These are phyloP conservation scores for Elephas maximus DNA, from an alignment of 2,113 vertebrate species.

Conservation along the genomic window DNA sequence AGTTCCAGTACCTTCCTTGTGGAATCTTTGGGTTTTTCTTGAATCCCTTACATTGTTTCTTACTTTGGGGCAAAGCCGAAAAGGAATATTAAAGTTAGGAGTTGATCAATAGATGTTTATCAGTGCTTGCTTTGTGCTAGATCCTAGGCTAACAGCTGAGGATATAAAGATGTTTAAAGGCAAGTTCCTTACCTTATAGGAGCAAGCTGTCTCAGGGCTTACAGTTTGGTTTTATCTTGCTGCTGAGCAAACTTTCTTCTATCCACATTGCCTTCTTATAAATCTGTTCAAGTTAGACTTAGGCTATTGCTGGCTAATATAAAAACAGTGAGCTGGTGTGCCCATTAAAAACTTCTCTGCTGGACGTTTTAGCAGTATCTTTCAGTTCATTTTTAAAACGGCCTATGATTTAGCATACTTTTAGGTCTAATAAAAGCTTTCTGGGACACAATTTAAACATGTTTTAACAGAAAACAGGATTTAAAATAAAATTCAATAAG, in stretches of 20 bases:
- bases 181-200: background rate
- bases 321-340: conserved; percentile 27
- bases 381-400: conserved; percentile 49
- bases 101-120: conserved; percentile 31
- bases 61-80: conserved; percentile 15
- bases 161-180: conserved; percentile 61
- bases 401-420: conserved; percentile 35
- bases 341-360: conserved; percentile 4
- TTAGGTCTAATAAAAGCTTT: conserved; percentile 46
- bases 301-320: conserved; percentile 18
- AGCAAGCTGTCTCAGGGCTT: conserved; percentile 49
- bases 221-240: conserved; percentile 50
- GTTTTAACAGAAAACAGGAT: conserved; percentile 45
- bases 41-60: conserved; percentile 58
- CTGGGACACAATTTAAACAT: conserved; percentile 21
- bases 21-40: background rate
- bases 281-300: conserved; percentile 44
- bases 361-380: background rate
- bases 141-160: background rate
- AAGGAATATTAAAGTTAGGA: conserved; percentile 29
- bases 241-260: conserved; percentile 19
- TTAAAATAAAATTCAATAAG: conserved; percentile 51
- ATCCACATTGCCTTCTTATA: conserved; percentile 19
- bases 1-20: too few relatives aligned
- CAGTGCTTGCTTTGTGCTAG: background rate